Conservation (phyloP, 2,113 vertebrate genomes). For the Chelonoidis abingdonii region DNA sequence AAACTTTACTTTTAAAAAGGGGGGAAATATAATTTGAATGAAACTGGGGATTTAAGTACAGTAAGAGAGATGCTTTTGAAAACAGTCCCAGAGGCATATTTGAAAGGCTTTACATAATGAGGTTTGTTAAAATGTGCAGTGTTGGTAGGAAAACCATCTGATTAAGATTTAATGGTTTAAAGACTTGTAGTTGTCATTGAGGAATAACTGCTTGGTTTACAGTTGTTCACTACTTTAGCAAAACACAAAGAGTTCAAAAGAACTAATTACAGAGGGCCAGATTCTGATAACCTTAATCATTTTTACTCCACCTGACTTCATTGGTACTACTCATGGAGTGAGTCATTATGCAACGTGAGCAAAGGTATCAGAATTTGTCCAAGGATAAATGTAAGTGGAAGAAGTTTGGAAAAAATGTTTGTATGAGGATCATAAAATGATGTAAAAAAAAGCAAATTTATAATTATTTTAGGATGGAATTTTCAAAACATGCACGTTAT, state of each 20-base stretch:
- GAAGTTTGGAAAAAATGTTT: neutral
- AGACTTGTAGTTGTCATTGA: neutral
- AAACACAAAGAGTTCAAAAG: neutral
- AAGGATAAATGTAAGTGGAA: neutral
- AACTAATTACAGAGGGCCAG: neutral
- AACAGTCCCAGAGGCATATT: neutral
- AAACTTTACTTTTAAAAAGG: neutral
- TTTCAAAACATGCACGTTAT: neutral
- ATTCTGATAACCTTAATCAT: neutral
- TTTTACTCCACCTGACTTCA: neutral
- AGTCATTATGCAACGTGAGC: neutral
- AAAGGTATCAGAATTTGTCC: neutral
- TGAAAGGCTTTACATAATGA: constrained; percentile 37
- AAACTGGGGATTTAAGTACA: constrained; percentile 52
- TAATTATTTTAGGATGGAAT: neutral
- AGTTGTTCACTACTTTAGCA: neutral
- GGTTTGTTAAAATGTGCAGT: neutral
- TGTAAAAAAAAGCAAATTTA: neutral
- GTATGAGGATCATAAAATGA: neutral
- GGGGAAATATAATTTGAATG: constrained; percentile 29
- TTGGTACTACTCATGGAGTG: neutral
- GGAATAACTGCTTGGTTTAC: neutral
- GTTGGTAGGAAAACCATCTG: neutral
- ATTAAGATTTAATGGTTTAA: neutral
- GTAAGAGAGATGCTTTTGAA: neutral